Percentiles rank a stretch among this genome's conserved stretches.
Conservation (phyloP, 2,888 invertebrate genomes). For the Selenia dentaria region DNA sequence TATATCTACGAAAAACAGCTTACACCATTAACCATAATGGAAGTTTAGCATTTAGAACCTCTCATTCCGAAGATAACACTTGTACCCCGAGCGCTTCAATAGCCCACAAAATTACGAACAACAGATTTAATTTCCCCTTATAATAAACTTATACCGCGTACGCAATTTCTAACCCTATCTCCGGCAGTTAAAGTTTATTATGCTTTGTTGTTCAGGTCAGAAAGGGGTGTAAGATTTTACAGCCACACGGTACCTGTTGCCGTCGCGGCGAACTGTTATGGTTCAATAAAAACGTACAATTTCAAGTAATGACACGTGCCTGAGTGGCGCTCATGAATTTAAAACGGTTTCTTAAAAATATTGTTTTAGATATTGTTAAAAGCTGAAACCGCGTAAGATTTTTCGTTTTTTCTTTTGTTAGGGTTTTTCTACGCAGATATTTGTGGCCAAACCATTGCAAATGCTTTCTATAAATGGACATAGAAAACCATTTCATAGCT, state of each 20-base stretch:
- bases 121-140: conserved; percentile 62
- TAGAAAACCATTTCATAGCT: too few species aligned
- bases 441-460: neutral
- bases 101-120: conserved; percentile 52
- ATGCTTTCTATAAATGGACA: too few species aligned
- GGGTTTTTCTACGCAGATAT: neutral
- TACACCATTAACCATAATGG: conserved; percentile 32
- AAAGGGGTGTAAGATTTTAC: conserved; percentile 47
- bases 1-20: conserved; percentile 22
- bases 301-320: conserved; percentile 54
- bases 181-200: conserved; percentile 31
- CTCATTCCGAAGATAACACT: conserved; percentile 42
- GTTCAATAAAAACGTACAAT: conserved; percentile 68
- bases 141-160: conserved; percentile 41
- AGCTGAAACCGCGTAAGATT: conserved; percentile 6
- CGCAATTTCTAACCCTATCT: conserved; percentile 33
- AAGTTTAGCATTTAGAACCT: conserved; percentile 37
- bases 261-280: conserved; percentile 55
- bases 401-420: neutral
- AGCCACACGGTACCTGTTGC: conserved; percentile 67
- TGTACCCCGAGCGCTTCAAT: conserved; percentile 41
- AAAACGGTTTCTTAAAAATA: conserved; percentile 38
- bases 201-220: conserved; percentile 36
- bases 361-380: conserved; percentile 18
- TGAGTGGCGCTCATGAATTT: conserved; percentile 54